Percentiles rank a stretch among this genome's conserved stretches.
phyloP scores from a whole-genome alignment of 2,797 vertebrate species.

The Acanthurus leucopareius region DNA sequence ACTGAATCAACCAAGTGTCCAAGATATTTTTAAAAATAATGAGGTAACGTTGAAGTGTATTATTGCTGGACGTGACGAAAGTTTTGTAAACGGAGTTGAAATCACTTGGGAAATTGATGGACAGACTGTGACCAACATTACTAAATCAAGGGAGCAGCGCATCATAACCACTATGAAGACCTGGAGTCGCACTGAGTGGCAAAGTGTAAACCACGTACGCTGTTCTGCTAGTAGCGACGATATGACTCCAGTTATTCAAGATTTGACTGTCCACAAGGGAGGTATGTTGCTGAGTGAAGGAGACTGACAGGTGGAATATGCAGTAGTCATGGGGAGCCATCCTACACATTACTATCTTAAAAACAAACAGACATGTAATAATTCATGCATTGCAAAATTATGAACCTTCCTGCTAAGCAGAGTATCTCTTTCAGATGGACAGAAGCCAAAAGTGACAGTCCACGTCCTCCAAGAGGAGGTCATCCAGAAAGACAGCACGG shows the following conservation, averaged over 20 bases:
- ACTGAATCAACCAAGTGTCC: conserved; percentile 1
- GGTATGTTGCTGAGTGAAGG: conserved; percentile 27
- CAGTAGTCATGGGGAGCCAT: background rate
- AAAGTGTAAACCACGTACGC: background rate
- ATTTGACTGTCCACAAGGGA: conserved; percentile 19
- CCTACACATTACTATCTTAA: background rate
- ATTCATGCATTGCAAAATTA: background rate
- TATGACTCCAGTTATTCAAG: background rate
- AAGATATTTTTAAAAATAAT: background rate
- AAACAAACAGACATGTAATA: background rate
- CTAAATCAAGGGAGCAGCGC: fast-evolving
- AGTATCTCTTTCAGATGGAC: conserved; percentile 41
- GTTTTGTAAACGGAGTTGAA: fast-evolving
- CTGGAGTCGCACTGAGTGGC: fast-evolving
- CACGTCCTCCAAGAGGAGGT: background rate
- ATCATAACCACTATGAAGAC: conserved; percentile 21
- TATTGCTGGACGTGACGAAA: background rate
- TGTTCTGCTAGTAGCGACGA: background rate
- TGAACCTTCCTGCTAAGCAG: background rate
- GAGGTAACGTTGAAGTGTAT: conserved; percentile 13
- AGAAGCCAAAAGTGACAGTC: background rate
- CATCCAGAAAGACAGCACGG: fast-evolving
- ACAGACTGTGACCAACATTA: fast-evolving
- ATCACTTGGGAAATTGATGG: conserved; percentile 32
- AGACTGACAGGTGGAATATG: background rate